Percentiles rank a stretch among this genome's conserved stretches.
These are phyloP conservation scores for Protonemura montana DNA, from an alignment of 2,888 invertebrate species.

Conservation along the genomic window DNA sequence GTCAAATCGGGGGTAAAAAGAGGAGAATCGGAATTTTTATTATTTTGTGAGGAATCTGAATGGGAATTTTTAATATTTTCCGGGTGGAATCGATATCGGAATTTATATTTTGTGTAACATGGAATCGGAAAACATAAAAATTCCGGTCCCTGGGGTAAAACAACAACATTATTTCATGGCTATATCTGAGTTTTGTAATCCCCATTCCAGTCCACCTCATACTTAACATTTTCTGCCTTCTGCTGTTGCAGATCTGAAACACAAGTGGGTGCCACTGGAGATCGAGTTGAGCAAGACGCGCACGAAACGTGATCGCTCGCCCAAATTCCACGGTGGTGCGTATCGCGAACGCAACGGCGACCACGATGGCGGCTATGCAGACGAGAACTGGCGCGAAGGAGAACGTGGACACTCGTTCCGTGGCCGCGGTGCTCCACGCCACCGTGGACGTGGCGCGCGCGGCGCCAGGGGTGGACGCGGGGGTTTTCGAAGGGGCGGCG, in stretches of 20 bases:
- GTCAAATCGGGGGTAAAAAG: too few species aligned
- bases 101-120: too few species aligned
- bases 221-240: too few species aligned
- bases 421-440: conserved; percentile 54
- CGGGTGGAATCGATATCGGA: too few species aligned
- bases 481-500: conserved; percentile 58
- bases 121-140: too few species aligned
- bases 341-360: conserved; percentile 49
- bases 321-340: conserved; percentile 55
- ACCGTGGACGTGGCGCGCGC: conserved; percentile 57
- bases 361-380: conserved; percentile 26
- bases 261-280: conserved; percentile 92
- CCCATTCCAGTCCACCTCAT: too few species aligned
- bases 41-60: too few species aligned
- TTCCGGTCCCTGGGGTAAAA: too few species aligned
- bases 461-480: conserved; percentile 64
- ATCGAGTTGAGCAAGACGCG: conserved; percentile 80
- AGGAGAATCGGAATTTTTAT: too few species aligned
- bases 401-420: conserved; percentile 48
- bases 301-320: conserved; percentile 70
- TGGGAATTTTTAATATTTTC: too few species aligned
- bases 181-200: too few species aligned
- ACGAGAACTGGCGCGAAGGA: conserved; percentile 39
- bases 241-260: conserved; percentile 63
- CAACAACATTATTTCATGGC: too few species aligned